phyloP scores from a whole-genome alignment of 2,797 vertebrate genomes.

The Heliangelus exortis region DNA sequence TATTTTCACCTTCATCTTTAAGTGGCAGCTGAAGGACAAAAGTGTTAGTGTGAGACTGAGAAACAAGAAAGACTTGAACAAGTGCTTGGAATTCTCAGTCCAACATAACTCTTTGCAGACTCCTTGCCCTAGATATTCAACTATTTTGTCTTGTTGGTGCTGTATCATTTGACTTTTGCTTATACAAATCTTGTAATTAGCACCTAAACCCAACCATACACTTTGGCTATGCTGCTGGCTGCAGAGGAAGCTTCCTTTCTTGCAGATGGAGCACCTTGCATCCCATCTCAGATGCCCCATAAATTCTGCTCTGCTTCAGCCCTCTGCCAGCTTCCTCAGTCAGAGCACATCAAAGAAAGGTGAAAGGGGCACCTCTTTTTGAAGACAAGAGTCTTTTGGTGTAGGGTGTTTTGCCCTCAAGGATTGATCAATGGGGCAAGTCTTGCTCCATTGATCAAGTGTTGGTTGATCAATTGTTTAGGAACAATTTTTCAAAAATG shows the following conservation, averaged over 20 bases:
- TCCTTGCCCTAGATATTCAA: neutral
- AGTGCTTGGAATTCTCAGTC: neutral
- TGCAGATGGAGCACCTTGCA: neutral
- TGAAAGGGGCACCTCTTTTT: neutral
- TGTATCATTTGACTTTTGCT: neutral
- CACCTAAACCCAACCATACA: neutral
- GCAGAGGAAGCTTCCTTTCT: neutral
- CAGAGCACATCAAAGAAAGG: neutral
- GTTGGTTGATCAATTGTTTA: too few species aligned
- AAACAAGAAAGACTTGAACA: neutral
- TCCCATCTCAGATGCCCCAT: neutral
- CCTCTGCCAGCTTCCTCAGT: neutral
- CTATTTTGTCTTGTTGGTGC: neutral
- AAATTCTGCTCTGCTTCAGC: neutral
- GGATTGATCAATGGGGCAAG: too few species aligned
- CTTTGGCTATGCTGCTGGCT: neutral
- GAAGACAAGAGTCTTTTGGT: neutral
- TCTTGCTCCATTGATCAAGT: neutral
- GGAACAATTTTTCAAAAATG: neutral
- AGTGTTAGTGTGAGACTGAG: neutral
- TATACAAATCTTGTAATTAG: neutral
- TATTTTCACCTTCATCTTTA: conserved; percentile 5
- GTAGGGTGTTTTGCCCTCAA: neutral
- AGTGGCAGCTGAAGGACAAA: neutral
- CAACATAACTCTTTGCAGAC: neutral